These are phyloP conservation scores for Latrodectus geometricus DNA, from an alignment of 1,140 invertebrate species.

Conservation along the genomic window DNA sequence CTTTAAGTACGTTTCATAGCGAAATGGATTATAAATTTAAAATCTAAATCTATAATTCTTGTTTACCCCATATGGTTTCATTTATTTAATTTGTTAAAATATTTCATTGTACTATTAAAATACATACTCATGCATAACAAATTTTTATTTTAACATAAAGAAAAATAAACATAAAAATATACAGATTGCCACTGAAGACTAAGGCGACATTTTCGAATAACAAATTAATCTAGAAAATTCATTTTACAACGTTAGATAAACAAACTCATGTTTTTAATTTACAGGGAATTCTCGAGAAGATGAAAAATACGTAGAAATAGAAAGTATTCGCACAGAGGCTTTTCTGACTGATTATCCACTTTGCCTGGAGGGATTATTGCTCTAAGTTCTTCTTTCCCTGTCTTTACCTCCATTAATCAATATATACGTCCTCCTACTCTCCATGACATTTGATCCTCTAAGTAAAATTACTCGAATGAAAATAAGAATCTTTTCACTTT, in stretches of 20 bases:
- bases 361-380: conserved; percentile 39
- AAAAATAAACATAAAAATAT: background rate
- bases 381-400: conserved; percentile 12
- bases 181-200: background rate
- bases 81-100: background rate
- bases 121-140: background rate
- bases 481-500: background rate
- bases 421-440: conserved; percentile 19
- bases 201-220: background rate
- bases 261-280: conserved; percentile 7
- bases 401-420: conserved; percentile 14
- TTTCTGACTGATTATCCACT: conserved; percentile 43
- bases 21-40: too few relatives aligned
- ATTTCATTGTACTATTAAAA: background rate
- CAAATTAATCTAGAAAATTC: background rate
- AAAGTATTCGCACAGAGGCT: background rate
- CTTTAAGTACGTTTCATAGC: background rate
- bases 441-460: conserved; percentile 28
- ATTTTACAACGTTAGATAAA: background rate
- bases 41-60: too few relatives aligned
- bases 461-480: conserved; percentile 18
- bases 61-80: too few relatives aligned
- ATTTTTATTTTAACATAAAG: background rate
- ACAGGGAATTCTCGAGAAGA: background rate
- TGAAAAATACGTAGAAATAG: conserved; percentile 1